Conservation (phyloP, 1,140 invertebrate genomes). For the Achroia grisella region DNA sequence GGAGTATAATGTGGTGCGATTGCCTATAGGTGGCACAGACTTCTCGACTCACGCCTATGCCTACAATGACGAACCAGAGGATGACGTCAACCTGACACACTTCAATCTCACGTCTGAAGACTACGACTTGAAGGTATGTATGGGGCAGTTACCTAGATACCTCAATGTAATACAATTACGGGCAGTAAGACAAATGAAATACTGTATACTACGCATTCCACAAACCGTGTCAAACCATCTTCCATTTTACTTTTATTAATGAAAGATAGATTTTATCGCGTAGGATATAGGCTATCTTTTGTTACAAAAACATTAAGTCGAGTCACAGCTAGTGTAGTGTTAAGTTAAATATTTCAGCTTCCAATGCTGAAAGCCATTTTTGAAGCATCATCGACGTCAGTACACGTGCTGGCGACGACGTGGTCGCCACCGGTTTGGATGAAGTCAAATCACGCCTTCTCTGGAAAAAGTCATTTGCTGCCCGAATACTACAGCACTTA, state of each 20-base stretch:
- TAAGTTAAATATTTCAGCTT: slow-evolving; percentile 67
- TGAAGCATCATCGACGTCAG: slow-evolving; percentile 8
- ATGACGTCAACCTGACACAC: slow-evolving; percentile 77
- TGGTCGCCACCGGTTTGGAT: slow-evolving; percentile 95
- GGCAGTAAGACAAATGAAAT: too few species aligned
- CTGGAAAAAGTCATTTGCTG: slow-evolving; percentile 74
- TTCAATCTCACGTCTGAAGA: slow-evolving; percentile 82
- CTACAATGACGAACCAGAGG: slow-evolving; percentile 66
- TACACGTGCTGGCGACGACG: slow-evolving; percentile 77
- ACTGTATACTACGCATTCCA: too few species aligned
- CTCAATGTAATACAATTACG: too few species aligned
- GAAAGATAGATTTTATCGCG: too few species aligned
- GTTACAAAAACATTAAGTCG: too few species aligned
- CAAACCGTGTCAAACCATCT: too few species aligned
- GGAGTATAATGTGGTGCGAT: slow-evolving; percentile 82
- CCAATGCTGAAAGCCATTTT: slow-evolving; percentile 76
- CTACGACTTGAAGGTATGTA: slow-evolving; percentile 75
- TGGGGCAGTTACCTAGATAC: too few species aligned
- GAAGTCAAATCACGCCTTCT: slow-evolving; percentile 83
- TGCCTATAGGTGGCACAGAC: slow-evolving; percentile 89
- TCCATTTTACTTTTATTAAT: too few species aligned
- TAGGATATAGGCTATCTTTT: too few species aligned
- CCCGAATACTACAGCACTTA: slow-evolving; percentile 83
- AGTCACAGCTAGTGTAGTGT: too few species aligned
- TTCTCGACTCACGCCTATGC: slow-evolving; percentile 76